Base-by-base conservation (phyloP, 2,113 vertebrate genomes). In the Tor tambroides region DNA sequence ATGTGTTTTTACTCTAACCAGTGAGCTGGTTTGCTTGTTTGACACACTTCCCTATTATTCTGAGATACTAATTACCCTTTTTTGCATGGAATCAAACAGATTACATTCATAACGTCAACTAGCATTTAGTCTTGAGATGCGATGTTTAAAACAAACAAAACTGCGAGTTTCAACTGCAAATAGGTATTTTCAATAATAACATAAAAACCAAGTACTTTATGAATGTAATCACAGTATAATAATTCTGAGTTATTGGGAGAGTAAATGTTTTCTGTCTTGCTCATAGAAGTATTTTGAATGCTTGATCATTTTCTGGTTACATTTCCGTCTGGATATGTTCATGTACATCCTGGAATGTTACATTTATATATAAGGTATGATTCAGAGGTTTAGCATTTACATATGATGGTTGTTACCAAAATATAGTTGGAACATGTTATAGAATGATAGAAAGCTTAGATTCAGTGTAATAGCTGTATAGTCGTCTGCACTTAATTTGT, bases 101-200 rank as follows among this genome's bases (percentile, higher is more conserved):
- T 86, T 88, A 86, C 87, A 88, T 86, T 88, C 72, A 88, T 76
- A 77, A 83, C 6, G 75, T 76, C 21, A 69, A 49, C 43, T 30
- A n/a, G 11, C 12, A 28, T 65, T 43, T 46, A 28, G 10, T 67
- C 38, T 35, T 56, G 7, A 38, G 7, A 28, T 38, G 15, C 9
- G 5, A 32, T 78, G 15, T 21, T 54, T 56, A 54, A 26, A 26
- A 28, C n/a, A 14, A 46, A 26, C 6, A 46, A 43, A 75, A n/a
- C 1, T 15, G 38, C 11, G 26, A n/a, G 6, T 75, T 46, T 12
- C n/a, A 76, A 43, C 0, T 0, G 41, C 41, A 43, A 43, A 26
- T 32, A 54, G 19, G 9, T 49, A 79, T 56, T 35, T 46, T 77
- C 3, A 49, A 7, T 77, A 65, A 15, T 81, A 54, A 41, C 32